Conservation (phyloP, 2,888 invertebrate genomes). For the Drosophila incognita region DNA sequence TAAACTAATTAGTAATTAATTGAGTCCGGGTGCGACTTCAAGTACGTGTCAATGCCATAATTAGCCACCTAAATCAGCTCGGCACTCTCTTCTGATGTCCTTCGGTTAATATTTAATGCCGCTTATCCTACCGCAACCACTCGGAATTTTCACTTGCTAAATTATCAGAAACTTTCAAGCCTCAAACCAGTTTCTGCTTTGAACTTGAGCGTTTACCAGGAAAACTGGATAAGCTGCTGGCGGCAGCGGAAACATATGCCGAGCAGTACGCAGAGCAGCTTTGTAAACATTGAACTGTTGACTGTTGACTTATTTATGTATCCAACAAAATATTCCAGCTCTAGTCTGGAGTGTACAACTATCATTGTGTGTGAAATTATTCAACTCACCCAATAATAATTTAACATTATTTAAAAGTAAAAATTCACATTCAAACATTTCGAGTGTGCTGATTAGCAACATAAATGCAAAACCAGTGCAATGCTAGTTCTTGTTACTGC, state of each 20-base stretch:
- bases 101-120: slow-evolving; percentile 9
- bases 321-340: background rate
- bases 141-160: background rate
- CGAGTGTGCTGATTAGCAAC: background rate
- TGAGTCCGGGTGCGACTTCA: background rate
- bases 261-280: background rate
- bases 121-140: background rate
- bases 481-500: background rate
- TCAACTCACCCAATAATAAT: background rate
- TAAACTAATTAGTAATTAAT: background rate
- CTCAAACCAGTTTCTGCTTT: background rate
- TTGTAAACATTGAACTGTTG: slow-evolving; percentile 23
- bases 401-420: background rate
- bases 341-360: background rate
- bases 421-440: background rate
- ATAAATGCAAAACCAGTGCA: background rate
- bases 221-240: background rate
- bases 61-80: background rate
- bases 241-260: background rate
- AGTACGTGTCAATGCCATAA: background rate
- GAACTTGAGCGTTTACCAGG: background rate
- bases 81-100: background rate
- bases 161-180: background rate
- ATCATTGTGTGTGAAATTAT: background rate
- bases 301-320: slow-evolving; percentile 7